Evolutionary conservation across 2,888 invertebrate genomes (phyloP), one percentile per base, ranked within the genome.

Genomic region (Ormyrus rosae): DNA sequence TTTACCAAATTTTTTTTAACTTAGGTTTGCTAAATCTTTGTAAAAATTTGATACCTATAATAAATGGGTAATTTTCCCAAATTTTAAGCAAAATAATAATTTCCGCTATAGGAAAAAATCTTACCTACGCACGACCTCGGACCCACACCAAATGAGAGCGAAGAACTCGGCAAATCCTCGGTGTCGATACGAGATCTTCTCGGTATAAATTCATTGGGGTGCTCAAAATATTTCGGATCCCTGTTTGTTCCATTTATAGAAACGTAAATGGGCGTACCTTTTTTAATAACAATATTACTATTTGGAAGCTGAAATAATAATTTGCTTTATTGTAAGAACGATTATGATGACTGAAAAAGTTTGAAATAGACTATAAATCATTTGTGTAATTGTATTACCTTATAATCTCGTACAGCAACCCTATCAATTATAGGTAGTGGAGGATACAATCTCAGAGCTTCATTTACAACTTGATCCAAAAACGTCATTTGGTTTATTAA

Each of bases 121-220:
- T 81, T 55, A 87, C 88, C 89, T 46, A 88, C 74, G 50, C 88
- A 88, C 0, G 87, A 85, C 81, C 88, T 84, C 5, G 87, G 87
- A 19, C 88, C 88, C 55, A 87, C 71, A 13, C 88, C 88, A 61
- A 88, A 88, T 19, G 87, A 84, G 65, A 89, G 81, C 50, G 83
- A 84, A 45, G 73, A 60, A 11, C 73, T 80, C 5, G 83, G 81
- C 48, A 83, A 71, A 9, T 86, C 85, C 4, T 81, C 79, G 6
- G 82, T 50, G 6, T 84, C 83, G 0, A 71, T 53, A 13, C 85
- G 82, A n/a, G 81, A 70, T 84, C 88, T 86, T n/a, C 73, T 76
- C 2, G 88, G 88, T 81, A 84, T 75, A 75, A 85, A 89, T 60
- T 83, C 80, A 0, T 82, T 71, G 2, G 89, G 87, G 70, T 85